phyloP scores from a whole-genome alignment of 2,797 vertebrate genomes.

The Acipenser oxyrinchus region DNA sequence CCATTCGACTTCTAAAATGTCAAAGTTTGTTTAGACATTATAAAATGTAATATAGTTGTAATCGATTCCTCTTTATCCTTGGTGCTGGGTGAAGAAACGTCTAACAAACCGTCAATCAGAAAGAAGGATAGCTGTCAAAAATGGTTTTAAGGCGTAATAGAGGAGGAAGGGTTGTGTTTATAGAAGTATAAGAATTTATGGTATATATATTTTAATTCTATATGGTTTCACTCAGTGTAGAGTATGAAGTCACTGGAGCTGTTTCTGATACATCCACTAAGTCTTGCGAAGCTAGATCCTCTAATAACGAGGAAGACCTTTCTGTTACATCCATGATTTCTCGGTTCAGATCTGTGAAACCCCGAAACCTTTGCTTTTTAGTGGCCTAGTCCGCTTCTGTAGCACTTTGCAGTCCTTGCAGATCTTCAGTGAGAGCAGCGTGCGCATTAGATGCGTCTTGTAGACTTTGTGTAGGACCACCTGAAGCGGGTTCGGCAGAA shows the following conservation, averaged over 20 bases:
- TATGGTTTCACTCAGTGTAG: conserved; percentile 16
- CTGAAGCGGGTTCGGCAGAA: conserved; percentile 5
- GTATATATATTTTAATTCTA: conserved; percentile 19
- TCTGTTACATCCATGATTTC: conserved; percentile 42
- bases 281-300: conserved; percentile 28
- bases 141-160: conserved; percentile 51
- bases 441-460: conserved; percentile 13
- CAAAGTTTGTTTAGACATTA: too few species aligned
- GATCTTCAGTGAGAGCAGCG: conserved; percentile 20
- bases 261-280: conserved; percentile 30
- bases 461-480: conserved; percentile 22
- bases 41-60: too few species aligned
- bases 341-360: conserved; percentile 41
- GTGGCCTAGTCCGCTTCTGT: conserved; percentile 29
- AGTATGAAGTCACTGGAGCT: conserved; percentile 32
- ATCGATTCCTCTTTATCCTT: too few species aligned
- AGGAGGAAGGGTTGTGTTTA: conserved; percentile 35
- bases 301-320: conserved; percentile 24
- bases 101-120: conserved; percentile 15
- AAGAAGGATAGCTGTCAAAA: conserved; percentile 34
- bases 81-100: too few species aligned
- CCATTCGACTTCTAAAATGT: too few species aligned
- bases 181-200: conserved; percentile 30
- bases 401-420: conserved; percentile 28
- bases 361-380: conserved; percentile 26